These are phyloP conservation scores for Hippasteria phrygiana DNA, from an alignment of 53 echinoderm and acorn worm species.

Conservation along the genomic window DNA sequence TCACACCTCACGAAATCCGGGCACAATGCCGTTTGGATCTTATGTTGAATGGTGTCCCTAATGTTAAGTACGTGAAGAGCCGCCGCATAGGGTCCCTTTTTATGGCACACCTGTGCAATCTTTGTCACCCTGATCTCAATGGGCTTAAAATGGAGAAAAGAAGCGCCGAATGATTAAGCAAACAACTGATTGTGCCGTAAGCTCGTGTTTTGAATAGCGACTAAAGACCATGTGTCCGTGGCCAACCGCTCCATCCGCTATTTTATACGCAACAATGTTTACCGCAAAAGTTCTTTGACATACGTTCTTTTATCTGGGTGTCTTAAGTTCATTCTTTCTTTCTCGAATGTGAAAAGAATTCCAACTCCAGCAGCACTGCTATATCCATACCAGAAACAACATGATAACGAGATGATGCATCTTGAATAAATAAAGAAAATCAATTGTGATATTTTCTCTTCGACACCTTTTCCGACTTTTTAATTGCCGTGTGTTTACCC, in stretches of 20 bases:
- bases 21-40: conserved; percentile 23
- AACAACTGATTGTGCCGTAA: conserved; percentile 38
- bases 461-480: conserved; percentile 57
- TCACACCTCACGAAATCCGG: conserved; percentile 50
- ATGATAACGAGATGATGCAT: no score
- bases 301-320: neutral
- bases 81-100: conserved; percentile 21
- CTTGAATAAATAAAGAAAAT: no score
- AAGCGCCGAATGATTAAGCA: conserved; percentile 53
- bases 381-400: neutral
- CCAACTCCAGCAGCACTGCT: neutral
- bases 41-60: conserved; percentile 45
- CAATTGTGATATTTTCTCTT: conserved; percentile 40
- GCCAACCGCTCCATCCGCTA: neutral
- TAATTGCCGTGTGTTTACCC: conserved; percentile 67
- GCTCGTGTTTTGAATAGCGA: neutral
- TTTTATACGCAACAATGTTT: neutral
- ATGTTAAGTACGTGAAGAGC: conserved; percentile 58
- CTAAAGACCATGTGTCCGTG: neutral
- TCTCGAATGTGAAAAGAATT: neutral
- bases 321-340: neutral
- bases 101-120: conserved; percentile 58
- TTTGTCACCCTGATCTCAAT: conserved; percentile 52
- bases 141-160: conserved; percentile 38
- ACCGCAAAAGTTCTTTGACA: conserved; percentile 5